Evolutionary conservation across 2,888 invertebrate species (phyloP).

Genomic region (Tineola bisselliella): DNA sequence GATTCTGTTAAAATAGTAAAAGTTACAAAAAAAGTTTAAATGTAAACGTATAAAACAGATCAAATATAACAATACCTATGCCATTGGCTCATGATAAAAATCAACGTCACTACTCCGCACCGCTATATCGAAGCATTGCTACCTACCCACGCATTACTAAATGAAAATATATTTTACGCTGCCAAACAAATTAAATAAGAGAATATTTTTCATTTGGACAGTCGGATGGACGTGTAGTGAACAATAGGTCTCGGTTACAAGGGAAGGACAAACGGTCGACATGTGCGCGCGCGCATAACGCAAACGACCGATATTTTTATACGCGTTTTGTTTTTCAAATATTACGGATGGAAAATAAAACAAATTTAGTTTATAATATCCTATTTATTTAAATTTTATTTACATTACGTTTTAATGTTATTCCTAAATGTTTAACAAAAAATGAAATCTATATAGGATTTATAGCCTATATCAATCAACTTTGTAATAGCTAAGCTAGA

Average conservation of each 20-base stretch:
- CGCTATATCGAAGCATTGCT: slow-evolving; percentile 37
- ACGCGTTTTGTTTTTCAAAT: neutral
- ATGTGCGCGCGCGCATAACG: neutral
- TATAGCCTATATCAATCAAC: no score
- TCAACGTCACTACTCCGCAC: slow-evolving; percentile 52
- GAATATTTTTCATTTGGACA: slow-evolving; percentile 55
- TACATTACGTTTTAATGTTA: no score
- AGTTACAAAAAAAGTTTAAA: neutral
- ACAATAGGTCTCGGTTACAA: slow-evolving; percentile 54
- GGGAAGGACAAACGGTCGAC: slow-evolving; percentile 30
- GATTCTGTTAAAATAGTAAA: neutral
- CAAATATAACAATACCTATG: slow-evolving; percentile 10
- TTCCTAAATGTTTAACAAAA: no score
- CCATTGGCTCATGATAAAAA: slow-evolving; percentile 40
- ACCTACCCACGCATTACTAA: slow-evolving; percentile 48
- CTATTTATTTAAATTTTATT: no score
- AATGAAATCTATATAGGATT: no score
- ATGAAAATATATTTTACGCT: slow-evolving; percentile 54
- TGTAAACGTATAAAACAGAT: slow-evolving; percentile 3
- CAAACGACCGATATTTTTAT: neutral
- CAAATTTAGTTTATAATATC: no score
- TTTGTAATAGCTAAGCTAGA: no score
- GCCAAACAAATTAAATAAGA: slow-evolving; percentile 62
- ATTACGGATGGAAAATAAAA: no score
- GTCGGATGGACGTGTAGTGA: slow-evolving; percentile 43